Evolutionary conservation across 2,113 vertebrate genomes (phyloP), one percentile per base, ranked within the genome.

Genomic region (Paralichthys olivaceus): DNA sequence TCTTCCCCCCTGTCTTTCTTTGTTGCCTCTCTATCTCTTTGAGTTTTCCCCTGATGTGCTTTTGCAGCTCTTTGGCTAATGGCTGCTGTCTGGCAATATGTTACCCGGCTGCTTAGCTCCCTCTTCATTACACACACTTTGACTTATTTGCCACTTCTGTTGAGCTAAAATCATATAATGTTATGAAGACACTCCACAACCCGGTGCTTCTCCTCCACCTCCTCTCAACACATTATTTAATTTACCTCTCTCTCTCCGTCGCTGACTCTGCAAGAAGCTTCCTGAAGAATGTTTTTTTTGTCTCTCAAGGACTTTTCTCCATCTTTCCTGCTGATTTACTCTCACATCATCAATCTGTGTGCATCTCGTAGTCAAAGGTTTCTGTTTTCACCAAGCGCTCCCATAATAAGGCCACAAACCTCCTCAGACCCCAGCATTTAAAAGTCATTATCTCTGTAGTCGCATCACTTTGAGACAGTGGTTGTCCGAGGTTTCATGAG

Each of bases 11-110:
- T 84, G 88, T 86, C 89, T 79, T 53, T 76, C 78, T 84, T 81
- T 17, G 85, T 90, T 89, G 78, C 88, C 45, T 88, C 86, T 89
- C 77, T 75, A 81, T 90, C 86, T 90, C 78, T 88, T 32, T 81
- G 79, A 90, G 89, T 87, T 90, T 88, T 72, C 81, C 88, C 87
- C 87, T 53, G 89, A 90, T 89, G 90, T 89, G 81, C 87, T 85
- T 90, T 88, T 90, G 88, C 89, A 77, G 89, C 87, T 88, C 86
- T 85, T 76, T 49, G 80, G 87, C 79, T 92, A 91, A 90, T 87
- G 87, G 87, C 70, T 71, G 72, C 76, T 87, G 87, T 90, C 87
- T 92, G 55, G 81, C 79, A 87, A 89, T 87, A 91, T 92, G 87
- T 86, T 88, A 69, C 71, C 86, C 68, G 40, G 89, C 87, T 57